phyloP scores from a whole-genome alignment of 2,888 invertebrate species.

The Harpalus rubripes region DNA sequence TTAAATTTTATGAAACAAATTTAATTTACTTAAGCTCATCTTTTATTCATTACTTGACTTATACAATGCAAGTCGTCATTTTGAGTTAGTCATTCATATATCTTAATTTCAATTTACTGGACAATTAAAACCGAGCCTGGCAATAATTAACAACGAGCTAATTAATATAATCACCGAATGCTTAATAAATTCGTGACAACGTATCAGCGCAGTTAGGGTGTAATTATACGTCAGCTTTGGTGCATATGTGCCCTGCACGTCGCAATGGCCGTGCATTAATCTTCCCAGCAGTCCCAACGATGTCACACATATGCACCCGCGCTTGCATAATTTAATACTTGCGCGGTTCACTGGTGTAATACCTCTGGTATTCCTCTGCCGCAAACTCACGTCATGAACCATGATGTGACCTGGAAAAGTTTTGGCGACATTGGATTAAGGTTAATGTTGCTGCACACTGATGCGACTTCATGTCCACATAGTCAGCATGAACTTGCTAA shows the following conservation, averaged over 20 bases:
- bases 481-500: conserved; percentile 3
- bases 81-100: not conserved
- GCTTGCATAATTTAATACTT: conserved; percentile 61
- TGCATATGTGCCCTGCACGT: conserved; percentile 36
- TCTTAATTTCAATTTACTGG: conserved; percentile 21
- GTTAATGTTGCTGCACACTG: conserved; percentile 31
- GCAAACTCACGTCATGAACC: not conserved
- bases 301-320: conserved; percentile 54
- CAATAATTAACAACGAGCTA: conserved; percentile 53
- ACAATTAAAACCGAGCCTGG: conserved; percentile 34
- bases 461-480: not conserved
- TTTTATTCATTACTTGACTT: too few species aligned
- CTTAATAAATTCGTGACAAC: conserved; percentile 53
- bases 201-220: conserved; percentile 44
- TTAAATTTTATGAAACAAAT: too few species aligned
- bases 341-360: conserved; percentile 58
- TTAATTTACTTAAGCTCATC: too few species aligned
- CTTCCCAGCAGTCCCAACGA: conserved; percentile 24
- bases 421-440: conserved; percentile 51
- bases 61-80: not conserved
- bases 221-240: conserved; percentile 39
- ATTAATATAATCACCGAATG: conserved; percentile 48
- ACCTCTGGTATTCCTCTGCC: conserved; percentile 47
- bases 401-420: conserved; percentile 42
- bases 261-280: conserved; percentile 47